A percentile compares a stretch with the other conserved stretches of the same genome.
phyloP scores from a whole-genome alignment of 2,113 vertebrate species.

The Diglossa brunneiventris region DNA sequence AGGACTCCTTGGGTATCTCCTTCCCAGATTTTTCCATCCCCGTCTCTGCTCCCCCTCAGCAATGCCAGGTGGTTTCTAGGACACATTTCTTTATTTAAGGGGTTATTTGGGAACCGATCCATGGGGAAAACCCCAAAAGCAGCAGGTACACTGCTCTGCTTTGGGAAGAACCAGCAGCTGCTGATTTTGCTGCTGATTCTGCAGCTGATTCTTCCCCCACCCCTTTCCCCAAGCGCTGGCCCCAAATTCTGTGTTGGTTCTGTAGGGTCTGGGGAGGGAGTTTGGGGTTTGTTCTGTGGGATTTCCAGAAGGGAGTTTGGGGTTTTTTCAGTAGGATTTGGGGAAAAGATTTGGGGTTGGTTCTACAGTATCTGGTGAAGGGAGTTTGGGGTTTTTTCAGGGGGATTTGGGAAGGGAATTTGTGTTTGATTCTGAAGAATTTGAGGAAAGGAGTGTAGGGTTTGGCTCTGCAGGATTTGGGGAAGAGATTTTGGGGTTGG shows the following conservation, averaged over 20 bases:
- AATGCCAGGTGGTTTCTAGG: not conserved
- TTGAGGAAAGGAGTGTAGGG: too few relatives aligned
- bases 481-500: too few relatives aligned
- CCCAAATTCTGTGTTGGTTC: not conserved
- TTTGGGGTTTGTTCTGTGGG: too few relatives aligned
- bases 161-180: not conserved
- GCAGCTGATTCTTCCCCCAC: not conserved
- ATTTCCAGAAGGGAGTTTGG: not conserved
- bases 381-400: not conserved
- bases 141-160: not conserved
- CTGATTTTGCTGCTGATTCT: not conserved
- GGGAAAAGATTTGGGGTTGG: not conserved
- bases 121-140: not conserved
- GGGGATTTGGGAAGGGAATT: too few relatives aligned
- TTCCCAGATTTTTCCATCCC: not conserved
- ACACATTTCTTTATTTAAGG: not conserved
- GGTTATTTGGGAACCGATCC: not conserved
- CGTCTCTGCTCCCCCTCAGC: not conserved
- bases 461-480: too few relatives aligned
- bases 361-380: accelerated
- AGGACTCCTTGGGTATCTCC: not conserved
- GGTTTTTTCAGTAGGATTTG: too few relatives aligned
- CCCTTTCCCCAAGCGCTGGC: not conserved
- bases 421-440: too few relatives aligned
- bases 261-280: not conserved